Evolutionary conservation across 2,797 vertebrate species (phyloP).

Genomic region (Pagetopsis macropterus): DNA sequence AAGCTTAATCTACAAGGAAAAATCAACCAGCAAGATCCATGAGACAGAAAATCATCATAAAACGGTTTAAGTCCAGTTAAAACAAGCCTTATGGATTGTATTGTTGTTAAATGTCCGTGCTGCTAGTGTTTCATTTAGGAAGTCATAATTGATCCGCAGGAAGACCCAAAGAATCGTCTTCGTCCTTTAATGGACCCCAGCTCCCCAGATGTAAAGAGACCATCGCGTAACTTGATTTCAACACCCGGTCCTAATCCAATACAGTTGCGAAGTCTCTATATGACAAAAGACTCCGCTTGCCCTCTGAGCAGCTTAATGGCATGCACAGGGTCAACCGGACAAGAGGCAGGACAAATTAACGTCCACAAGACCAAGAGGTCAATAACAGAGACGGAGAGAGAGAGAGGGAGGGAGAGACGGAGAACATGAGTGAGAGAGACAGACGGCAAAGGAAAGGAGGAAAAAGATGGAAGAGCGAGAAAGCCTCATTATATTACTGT

Average conservation of each 20-base stretch:
- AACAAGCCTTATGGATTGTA: constrained; percentile 72
- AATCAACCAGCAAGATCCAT: constrained; percentile 42
- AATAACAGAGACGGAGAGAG: constrained; percentile 59
- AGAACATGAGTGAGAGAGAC: neutral
- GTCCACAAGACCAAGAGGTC: constrained; percentile 79
- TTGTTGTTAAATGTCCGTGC: constrained; percentile 73
- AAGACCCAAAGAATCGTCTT: constrained; percentile 85
- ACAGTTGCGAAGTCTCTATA: constrained; percentile 81
- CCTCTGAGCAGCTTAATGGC: constrained; percentile 83
- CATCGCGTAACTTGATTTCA: constrained; percentile 85
- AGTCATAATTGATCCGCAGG: constrained; percentile 85
- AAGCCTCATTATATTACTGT: constrained; percentile 38
- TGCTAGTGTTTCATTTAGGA: constrained; percentile 84
- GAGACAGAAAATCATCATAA: constrained; percentile 67
- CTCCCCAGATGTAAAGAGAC: constrained; percentile 87
- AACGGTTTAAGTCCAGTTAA: constrained; percentile 68
- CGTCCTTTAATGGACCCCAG: constrained; percentile 84
- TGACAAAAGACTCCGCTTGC: constrained; percentile 83
- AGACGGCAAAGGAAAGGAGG: constrained; percentile 35
- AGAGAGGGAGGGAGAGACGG: constrained; percentile 30
- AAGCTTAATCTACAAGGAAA: constrained; percentile 45
- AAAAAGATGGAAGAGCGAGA: constrained; percentile 32
- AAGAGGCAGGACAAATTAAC: constrained; percentile 83
- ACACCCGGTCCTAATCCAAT: constrained; percentile 87
- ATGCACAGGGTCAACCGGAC: constrained; percentile 85